Base-by-base conservation (phyloP, 2,113 vertebrate species). In the Uropsilus gracilis region DNA sequence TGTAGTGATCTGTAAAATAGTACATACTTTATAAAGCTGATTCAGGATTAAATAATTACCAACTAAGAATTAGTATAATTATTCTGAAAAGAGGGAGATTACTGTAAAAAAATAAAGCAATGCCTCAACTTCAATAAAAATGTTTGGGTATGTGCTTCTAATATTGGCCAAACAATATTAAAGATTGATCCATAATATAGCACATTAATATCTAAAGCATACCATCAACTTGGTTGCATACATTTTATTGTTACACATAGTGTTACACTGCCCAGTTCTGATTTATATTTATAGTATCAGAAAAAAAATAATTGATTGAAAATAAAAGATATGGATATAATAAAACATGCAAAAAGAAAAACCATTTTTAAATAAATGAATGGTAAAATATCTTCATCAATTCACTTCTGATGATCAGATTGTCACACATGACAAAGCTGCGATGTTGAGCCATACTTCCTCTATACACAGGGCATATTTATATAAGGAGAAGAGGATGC, bases 321-420 rank as follows among this genome's bases (percentile, higher is more conserved):
- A 92, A 86, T 50, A 86, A 96, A 91, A 13, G 48, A 13, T 28
- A 69, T 80, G 34, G 10, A 17, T 76, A 93, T 90, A 53, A 76
- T 53, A 85, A 93, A 94, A 85, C 32, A 78, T 42, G 68, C 16
- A 57, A 71, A 90, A 20, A 69, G 24, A 82, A 37, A 73, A 86
- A 82, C 22, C 64, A 94, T 89, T n/a, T 88, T 97, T 88, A 94
- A 96, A 83, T 71, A 34, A 90, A 85, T 63, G 66, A 83, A 96
- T 85, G 53, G 59, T 63, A 83, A 86, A 90, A 66, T 20, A 55
- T 69, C 42, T 87, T 90, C 59, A 83, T 90, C 77, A 84, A 42
- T n/a, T 91, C 30, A 5, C n/a, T 80, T 93, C 64, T 90, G 61
- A 20, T 73, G 73, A 53, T 50, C 63, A 48, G 39, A 18, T 66